Evolutionary conservation across 2,113 vertebrate genomes (phyloP), one percentile per base, ranked within the genome.

Genomic region (Leptobrachium leishanense): DNA sequence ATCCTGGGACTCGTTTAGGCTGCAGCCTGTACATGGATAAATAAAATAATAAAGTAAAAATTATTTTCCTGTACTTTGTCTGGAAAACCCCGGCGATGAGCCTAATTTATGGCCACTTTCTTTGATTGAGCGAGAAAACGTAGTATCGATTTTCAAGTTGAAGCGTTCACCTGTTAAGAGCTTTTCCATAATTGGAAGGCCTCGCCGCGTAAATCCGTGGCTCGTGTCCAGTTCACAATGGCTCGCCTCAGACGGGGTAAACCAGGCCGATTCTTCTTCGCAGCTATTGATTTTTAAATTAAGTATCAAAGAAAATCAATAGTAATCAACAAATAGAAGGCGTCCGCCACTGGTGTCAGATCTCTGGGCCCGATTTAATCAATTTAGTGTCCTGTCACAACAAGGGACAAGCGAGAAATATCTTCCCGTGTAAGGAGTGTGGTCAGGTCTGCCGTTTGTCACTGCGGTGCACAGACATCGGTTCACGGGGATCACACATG

Each of bases 291-390:
- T 99, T 98, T 98, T 98, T 96, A 95, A 96, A 98, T 96, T 90
- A 95, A 93, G 89, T 93, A 96, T 96, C 94, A 95, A 94, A 94
- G 94, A 96, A 98, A 98, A 97, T 99, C 97, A 95, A 98, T 98
- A 97, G 93, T 92, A 97, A 98, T 98, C 96, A 98, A 97, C 96
- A 98, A 97, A 98, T 97, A 96, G 96, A 88, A 94, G 90, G 92
- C 89, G 88, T 86, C 81, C 84, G 85, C 85, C 87, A 86, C 84
- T 87, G 79, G 91, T 94, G 94, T 95, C 92, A 94, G 90, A 93
- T 92, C 89, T 88, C 85, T 81, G 87, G 90, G 87, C 78, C 90
- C 85, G 84, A 82, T 89, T 88, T 92, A 92, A 92, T 98, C 87
- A 90, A 91, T 95, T 94, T 92, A 88, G 89, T 91, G 89, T 88